Conservation (phyloP, 2,797 vertebrate species). For the Xyrichtys novacula region DNA sequence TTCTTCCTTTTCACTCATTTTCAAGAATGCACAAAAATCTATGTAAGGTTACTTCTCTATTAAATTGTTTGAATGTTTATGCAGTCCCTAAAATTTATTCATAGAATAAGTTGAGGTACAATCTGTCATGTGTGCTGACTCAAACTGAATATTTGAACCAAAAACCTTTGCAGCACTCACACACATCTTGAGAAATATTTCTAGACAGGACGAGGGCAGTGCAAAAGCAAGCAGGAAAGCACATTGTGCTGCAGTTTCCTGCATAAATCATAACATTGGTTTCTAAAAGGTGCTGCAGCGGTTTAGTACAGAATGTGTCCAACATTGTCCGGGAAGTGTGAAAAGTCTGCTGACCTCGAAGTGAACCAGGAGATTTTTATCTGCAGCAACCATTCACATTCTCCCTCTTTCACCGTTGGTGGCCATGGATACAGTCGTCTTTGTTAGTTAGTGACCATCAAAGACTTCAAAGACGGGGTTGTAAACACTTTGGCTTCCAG, state of each 20-base stretch:
- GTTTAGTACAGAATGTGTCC: constrained; percentile 14
- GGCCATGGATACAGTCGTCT: constrained; percentile 80
- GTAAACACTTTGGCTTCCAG: constrained; percentile 65
- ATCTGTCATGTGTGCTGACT: constrained; percentile 32
- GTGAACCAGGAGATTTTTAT: constrained; percentile 76
- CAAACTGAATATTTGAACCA: constrained; percentile 37
- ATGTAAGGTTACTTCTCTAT: background rate
- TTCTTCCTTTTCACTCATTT: constrained; percentile 18
- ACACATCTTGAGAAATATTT: constrained; percentile 35
- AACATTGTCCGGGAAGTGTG: constrained; percentile 46
- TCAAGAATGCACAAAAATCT: no score
- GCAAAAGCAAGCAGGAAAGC: constrained; percentile 35
- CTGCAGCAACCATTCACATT: constrained; percentile 71
- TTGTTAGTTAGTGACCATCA: constrained; percentile 72
- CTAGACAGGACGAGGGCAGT: constrained; percentile 26
- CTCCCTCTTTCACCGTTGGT: constrained; percentile 74
- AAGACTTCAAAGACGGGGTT: constrained; percentile 78
- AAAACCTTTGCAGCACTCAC: constrained; percentile 23
- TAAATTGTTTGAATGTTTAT: background rate
- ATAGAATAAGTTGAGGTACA: background rate
- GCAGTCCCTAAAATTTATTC: background rate
- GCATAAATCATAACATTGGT: constrained; percentile 29
- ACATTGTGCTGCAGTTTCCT: constrained; percentile 46
- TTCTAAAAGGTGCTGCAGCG: constrained; percentile 24
- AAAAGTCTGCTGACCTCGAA: constrained; percentile 79